phyloP scores from a whole-genome alignment of 2,797 vertebrate genomes.

The Tachyglossus aculeatus region DNA sequence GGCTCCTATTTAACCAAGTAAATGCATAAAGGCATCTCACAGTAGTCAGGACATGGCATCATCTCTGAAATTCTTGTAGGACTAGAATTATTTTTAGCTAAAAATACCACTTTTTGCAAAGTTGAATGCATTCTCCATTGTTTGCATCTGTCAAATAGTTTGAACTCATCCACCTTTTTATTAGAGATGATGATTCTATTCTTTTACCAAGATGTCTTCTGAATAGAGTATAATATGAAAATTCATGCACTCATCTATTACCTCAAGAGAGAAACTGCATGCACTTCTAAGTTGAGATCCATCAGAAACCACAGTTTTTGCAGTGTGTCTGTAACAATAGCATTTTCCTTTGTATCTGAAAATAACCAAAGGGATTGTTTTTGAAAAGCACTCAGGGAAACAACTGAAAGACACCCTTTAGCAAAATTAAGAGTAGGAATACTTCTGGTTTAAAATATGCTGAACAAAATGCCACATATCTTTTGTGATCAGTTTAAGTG shows the following conservation, averaged over 20 bases:
- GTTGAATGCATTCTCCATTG: neutral
- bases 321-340: constrained; percentile 74
- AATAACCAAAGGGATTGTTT: constrained; percentile 28
- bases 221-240: neutral
- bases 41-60: no score
- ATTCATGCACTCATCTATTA: constrained; percentile 62
- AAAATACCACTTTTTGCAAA: neutral
- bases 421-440: no score
- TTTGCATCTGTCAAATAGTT: neutral
- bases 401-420: neutral
- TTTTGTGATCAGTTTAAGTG: no score
- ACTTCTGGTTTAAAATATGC: no score
- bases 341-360: constrained; percentile 85
- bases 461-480: no score
- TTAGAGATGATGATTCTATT: neutral
- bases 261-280: constrained; percentile 82
- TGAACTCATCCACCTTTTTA: neutral
- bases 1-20: no score
- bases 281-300: constrained; percentile 79
- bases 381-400: neutral
- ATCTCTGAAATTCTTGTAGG: neutral
- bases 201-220: neutral
- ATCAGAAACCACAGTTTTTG: constrained; percentile 79
- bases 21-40: no score
- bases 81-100: neutral